Conservation (phyloP, 2,113 vertebrate species). For the Opisthocomus hoazin region DNA sequence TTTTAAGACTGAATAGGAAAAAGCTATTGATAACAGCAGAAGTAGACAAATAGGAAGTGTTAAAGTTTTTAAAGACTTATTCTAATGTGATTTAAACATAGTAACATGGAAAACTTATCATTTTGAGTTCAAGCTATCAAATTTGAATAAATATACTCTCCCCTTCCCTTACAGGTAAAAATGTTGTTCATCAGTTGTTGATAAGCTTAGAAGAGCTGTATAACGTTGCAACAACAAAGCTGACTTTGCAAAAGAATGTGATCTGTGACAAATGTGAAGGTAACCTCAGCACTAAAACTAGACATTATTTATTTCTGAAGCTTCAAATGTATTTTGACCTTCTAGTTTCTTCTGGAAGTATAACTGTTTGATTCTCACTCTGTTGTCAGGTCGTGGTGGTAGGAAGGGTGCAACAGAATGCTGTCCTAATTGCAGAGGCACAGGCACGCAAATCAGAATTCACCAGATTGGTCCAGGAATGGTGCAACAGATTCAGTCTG, state of each 20-base stretch:
- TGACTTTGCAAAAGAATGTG: constrained; percentile 86
- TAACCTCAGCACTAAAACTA: constrained; percentile 26
- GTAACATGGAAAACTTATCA: neutral
- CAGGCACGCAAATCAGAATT: constrained; percentile 86
- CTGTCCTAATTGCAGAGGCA: constrained; percentile 85
- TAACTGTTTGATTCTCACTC: neutral
- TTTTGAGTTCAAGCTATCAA: neutral
- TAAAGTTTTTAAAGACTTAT: neutral
- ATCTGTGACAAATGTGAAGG: constrained; percentile 94
- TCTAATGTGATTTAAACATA: neutral
- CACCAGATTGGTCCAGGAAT: constrained; percentile 88
- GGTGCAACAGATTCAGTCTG: constrained; percentile 88
- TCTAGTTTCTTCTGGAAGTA: neutral
- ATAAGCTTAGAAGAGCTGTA: constrained; percentile 88
- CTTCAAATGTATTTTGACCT: neutral
- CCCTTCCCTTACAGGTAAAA: constrained; percentile 79
- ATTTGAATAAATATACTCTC: neutral
- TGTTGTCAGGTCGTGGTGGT: constrained; percentile 79
- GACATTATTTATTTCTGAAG: neutral
- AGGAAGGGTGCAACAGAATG: constrained; percentile 87
- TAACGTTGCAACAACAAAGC: constrained; percentile 87
- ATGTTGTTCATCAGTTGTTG: constrained; percentile 87
- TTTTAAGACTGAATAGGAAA: neutral
- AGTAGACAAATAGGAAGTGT: neutral
- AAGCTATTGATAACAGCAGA: neutral